Evolutionary conservation across 2,113 vertebrate species (phyloP), one percentile per base, ranked within the genome.

Genomic region (Meriones unguiculatus): DNA sequence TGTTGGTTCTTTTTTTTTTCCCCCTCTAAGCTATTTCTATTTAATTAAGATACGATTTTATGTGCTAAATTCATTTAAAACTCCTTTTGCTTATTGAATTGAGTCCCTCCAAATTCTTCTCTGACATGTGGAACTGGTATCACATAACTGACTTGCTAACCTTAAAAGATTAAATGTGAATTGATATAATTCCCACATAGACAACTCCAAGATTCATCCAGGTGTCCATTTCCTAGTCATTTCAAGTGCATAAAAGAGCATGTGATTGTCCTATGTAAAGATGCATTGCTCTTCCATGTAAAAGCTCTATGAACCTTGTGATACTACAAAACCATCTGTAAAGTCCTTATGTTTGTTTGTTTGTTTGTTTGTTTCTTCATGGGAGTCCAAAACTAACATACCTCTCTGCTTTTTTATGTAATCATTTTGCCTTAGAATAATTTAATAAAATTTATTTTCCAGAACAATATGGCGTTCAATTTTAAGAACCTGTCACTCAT

Each of bases 21-120:
- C 54, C 25, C 75, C 35, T 87, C 57, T 85, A 14, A 96, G 91
- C 78, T 92, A 93, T 94, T 95, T 96, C 77, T 94, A 94, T 86
- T 96, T 92, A 82, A 62, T 94, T 95, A 95, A 89, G 78, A 93
- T 75, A 15, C 65, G 86, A 92, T 90, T 67, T 89, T 91, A 82
- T 89, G 93, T 88, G 81, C 76, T 81, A 96, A 92, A 76, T 95
- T 92, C 87, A 86, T 93, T 93, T 92, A 78, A 67, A 86, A 76
- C 90, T 91, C 75, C 35, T 38, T 76, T 9, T n/a, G 62, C 72
- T 93, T 89, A 64, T 94, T 81, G 22, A 38, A 78, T 69, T 88
- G 62, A 87, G 28, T 76, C 78, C 73, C 52, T 96, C 22, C 41
- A 64, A 96, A 94, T 77, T 90, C 86, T 91, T 93, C 78, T 96